Evolutionary conservation across 1,140 invertebrate genomes (phyloP), one percentile per base, ranked within the genome.

Genomic region (Lepidurus couesii): DNA sequence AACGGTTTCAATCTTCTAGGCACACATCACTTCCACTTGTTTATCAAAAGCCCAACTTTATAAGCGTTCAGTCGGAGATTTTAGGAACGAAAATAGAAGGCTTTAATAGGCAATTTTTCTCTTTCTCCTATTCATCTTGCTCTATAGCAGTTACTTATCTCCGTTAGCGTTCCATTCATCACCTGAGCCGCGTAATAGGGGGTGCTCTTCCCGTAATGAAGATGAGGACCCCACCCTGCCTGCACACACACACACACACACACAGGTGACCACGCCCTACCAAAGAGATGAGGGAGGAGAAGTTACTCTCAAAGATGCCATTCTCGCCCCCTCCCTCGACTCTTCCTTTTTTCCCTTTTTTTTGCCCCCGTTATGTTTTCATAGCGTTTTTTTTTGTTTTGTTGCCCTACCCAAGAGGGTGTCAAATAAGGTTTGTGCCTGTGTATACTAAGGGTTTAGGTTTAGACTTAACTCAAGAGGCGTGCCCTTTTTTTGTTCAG

Each of bases 221-320:
- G 53, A 65, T 65, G 53, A 65, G 53, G 53, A 65, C 53, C 53
- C 53, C 53, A 65, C 53, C 53, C 53, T 65, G 53, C 21, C 16
- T 65, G 53, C 53, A 65, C 53, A 65, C 53, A 47, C 45, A 65
- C 53, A 65, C 53, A 47, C 45, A 65, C 53, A 65, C 53, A 65
- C 53, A 16, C 53, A 65, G 53, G 53, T 65, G 53, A 65, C 53
- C 53, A 65, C 53, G 53, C 53, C 53, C 53, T 65, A 21, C 0
- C 53, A 21, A n/a, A 65, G 8, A 65, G 53, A 65, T 65, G 53
- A 65, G 53, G 53, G 53, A 65, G 53, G 53, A 65, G 13, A 65
- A 65, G 53, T 65, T 65, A 65, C 53, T 65, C 53, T 65, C 53
- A 65, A 21, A 65, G 53, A 65, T 65, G 53, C 13, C 53, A 65